Evolutionary conservation across 2,113 vertebrate genomes (phyloP), one percentile per base, ranked within the genome.

Genomic region (Jacana jacana): DNA sequence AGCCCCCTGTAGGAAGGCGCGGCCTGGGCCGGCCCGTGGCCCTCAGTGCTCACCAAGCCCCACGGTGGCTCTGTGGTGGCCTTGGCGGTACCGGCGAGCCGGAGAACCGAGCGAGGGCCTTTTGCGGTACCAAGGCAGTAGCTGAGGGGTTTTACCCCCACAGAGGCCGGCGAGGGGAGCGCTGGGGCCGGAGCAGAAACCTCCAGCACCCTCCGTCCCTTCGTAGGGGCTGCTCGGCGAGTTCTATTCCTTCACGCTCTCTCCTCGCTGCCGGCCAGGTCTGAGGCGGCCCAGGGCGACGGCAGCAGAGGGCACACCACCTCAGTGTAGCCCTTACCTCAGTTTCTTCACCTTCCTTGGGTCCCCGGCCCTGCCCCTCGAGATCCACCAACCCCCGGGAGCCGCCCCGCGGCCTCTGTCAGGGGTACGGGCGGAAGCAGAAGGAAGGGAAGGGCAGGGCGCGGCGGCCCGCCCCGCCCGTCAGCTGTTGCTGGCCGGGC

Each of bases 151-250:
- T 64, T 37, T 6, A 18, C 17, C 40, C 27, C 4, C 17, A 9
- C 4, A 13, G 8, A 27, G 4, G 14, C 3, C 11, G 63, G 11
- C 18, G 14, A 13, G 28, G 27, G 23, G n/a, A 37, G 31, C 66
- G 28, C 37, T 5, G 39, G 7, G 19, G 25, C 37, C 14, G 17
- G 16, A 8, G 22, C 31, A 33, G 16, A 10, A 7, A 9, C 9
- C 16, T 3, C 24, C 1, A 20, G 18, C 31, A 6, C 7, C 19
- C n/a, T 35, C 61, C 2, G 19, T 1, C 5, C 46, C 17, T 1
- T 27, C 7, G 12, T 15, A 25, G 28, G 4, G 7, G 20, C 39
- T 31, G 28, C 28, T 13, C 51, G 6, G 55, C 7, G 13, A 8
- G 13, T 6, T 16, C 44, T 3, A 51, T 40, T 61, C 57, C 65